Conservation (phyloP, 2,113 vertebrate species). For the Petrocephalus microphthalmus region DNA sequence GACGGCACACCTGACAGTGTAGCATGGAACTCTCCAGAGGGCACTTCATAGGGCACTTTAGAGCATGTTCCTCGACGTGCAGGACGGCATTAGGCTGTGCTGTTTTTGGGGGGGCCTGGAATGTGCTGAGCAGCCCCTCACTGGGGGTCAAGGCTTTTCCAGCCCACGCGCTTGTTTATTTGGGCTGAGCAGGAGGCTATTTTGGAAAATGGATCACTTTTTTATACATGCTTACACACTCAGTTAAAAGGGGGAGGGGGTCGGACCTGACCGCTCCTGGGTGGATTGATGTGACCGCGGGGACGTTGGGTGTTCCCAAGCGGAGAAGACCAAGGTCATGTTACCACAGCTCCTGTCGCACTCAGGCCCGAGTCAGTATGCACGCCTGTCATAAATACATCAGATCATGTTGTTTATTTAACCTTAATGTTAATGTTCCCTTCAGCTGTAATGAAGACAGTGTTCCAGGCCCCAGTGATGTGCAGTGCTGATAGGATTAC, state of each 20-base stretch:
- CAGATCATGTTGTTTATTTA: not conserved
- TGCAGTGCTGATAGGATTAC: not conserved
- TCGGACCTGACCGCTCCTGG: not conserved
- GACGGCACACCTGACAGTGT: too few species aligned
- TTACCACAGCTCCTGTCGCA: not conserved
- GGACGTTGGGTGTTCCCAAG: not conserved
- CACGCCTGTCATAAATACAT: not conserved
- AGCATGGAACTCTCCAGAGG: not conserved
- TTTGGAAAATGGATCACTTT: slow-evolving; percentile 10
- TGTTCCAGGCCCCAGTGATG: not conserved
- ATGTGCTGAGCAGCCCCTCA: slow-evolving; percentile 3
- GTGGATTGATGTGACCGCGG: not conserved
- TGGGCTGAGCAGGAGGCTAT: not conserved
- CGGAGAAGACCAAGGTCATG: not conserved
- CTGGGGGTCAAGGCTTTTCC: not conserved
- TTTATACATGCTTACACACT: not conserved
- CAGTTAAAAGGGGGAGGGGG: not conserved
- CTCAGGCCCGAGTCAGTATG: not conserved
- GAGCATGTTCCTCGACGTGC: not conserved
- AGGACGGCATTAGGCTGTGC: not conserved
- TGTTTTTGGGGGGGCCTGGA: not conserved
- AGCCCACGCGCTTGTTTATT: not conserved
- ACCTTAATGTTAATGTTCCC: not conserved
- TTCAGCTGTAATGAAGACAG: not conserved
- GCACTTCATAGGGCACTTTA: not conserved